phyloP scores from a whole-genome alignment of 2,888 invertebrate species.

The Spisula solida region DNA sequence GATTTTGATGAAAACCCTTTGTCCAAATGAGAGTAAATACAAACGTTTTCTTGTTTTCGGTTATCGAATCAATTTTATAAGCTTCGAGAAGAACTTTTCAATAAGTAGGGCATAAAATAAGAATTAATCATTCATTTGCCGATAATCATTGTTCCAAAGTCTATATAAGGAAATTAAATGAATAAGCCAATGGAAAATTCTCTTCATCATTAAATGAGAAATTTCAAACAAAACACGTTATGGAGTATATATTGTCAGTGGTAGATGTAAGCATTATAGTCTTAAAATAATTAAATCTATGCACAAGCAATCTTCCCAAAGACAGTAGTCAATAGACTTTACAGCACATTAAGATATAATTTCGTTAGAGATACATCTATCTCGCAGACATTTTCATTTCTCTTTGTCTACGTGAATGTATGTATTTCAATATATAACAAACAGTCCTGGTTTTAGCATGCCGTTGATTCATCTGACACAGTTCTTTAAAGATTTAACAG shows the following conservation, averaged over 20 bases:
- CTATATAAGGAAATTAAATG: slow-evolving; percentile 49
- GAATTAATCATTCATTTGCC: slow-evolving; percentile 48
- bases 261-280: neutral
- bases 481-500: neutral
- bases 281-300: slow-evolving; percentile 24
- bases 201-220: slow-evolving; percentile 36
- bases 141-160: slow-evolving; percentile 40
- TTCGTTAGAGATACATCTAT: slow-evolving; percentile 1
- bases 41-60: slow-evolving; percentile 65
- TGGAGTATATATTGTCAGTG: neutral
- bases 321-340: slow-evolving; percentile 22
- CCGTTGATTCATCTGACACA: neutral
- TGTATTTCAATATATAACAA: slow-evolving; percentile 19
- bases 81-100: slow-evolving; percentile 38
- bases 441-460: neutral
- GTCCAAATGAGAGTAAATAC: slow-evolving; percentile 53
- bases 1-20: slow-evolving; percentile 55
- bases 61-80: slow-evolving; percentile 58
- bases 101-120: slow-evolving; percentile 40
- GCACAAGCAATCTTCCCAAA: slow-evolving; percentile 1
- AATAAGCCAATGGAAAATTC: slow-evolving; percentile 17
- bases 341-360: slow-evolving; percentile 27
- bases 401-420: neutral
- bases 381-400: neutral
- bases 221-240: slow-evolving; percentile 22